Evolutionary conservation across 2,888 invertebrate species (phyloP).

Genomic region (Cataglyphis rosenhaueri): DNA sequence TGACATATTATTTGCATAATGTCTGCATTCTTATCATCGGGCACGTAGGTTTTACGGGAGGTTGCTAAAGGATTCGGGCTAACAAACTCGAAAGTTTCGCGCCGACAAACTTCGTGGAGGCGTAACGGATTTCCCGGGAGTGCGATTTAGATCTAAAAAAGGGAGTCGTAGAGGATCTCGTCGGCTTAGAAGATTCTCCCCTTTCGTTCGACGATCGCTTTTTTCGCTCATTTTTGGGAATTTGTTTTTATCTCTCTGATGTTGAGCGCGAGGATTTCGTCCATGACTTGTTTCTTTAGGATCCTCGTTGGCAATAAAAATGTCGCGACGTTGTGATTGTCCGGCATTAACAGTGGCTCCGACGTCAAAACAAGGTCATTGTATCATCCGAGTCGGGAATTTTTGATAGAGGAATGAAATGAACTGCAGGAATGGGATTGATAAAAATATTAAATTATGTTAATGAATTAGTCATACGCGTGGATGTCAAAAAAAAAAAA

Average conservation of each 20-base stretch:
- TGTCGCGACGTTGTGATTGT: neutral
- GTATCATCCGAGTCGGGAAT: neutral
- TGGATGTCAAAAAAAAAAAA: neutral
- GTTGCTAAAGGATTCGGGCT: constrained; percentile 18
- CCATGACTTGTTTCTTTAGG: constrained; percentile 22
- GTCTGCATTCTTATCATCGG: neutral
- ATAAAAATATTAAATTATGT: neutral
- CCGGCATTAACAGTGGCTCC: neutral
- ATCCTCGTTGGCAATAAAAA: constrained; percentile 16
- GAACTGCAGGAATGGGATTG: neutral
- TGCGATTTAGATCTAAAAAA: constrained; percentile 50
- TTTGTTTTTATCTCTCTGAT: too few species aligned
- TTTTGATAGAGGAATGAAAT: neutral
- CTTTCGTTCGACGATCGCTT: neutral
- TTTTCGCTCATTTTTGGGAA: neutral
- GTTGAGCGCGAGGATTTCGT: neutral
- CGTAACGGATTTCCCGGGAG: constrained; percentile 29
- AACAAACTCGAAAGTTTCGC: constrained; percentile 49
- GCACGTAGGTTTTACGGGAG: constrained; percentile 9
- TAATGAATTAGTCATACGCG: neutral
- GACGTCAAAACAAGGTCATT: constrained; percentile 21
- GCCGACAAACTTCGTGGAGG: constrained; percentile 24
- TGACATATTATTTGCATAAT: constrained; percentile 1
- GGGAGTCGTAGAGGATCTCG: constrained; percentile 18
- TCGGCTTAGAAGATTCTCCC: constrained; percentile 17